These are phyloP conservation scores for Sturmia bella DNA, from an alignment of 2,888 invertebrate species.

Conservation along the genomic window DNA sequence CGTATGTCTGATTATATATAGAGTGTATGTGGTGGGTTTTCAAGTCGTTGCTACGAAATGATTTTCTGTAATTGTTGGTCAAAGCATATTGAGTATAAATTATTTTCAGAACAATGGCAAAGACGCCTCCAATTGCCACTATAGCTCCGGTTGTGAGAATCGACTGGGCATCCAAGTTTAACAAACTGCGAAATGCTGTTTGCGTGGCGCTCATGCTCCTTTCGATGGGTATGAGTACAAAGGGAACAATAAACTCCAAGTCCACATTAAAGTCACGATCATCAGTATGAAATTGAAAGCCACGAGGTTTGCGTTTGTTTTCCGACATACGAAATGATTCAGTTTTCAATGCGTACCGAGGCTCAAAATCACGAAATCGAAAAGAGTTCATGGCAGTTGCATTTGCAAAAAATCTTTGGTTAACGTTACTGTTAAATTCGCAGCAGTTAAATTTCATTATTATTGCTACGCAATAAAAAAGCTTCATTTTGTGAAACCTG, in stretches of 20 bases:
- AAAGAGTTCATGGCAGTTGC: slow-evolving; percentile 70
- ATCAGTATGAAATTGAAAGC: slow-evolving; percentile 77
- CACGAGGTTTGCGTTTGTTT: slow-evolving; percentile 73
- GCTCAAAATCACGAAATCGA: slow-evolving; percentile 77
- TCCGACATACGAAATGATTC: background rate
- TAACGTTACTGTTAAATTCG: slow-evolving; percentile 67
- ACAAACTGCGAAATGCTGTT: slow-evolving; percentile 77
- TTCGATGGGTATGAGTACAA: slow-evolving; percentile 84
- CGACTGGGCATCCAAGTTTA: slow-evolving; percentile 84
- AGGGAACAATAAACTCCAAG: slow-evolving; percentile 85
- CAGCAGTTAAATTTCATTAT: slow-evolving; percentile 49
- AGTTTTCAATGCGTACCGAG: slow-evolving; percentile 67
- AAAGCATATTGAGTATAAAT: slow-evolving; percentile 71
- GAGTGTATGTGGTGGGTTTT: background rate
- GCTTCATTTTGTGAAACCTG: slow-evolving; percentile 1
- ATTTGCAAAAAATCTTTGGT: slow-evolving; percentile 62
- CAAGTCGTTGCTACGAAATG: slow-evolving; percentile 41
- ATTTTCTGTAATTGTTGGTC: slow-evolving; percentile 56
- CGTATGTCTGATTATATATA: slow-evolving; percentile 21
- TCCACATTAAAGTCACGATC: slow-evolving; percentile 81
- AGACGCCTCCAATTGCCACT: slow-evolving; percentile 82
- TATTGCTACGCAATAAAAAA: slow-evolving; percentile 15
- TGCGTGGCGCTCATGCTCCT: slow-evolving; percentile 79
- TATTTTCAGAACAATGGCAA: slow-evolving; percentile 74
- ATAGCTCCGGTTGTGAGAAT: slow-evolving; percentile 83